A percentile compares a stretch with the other conserved stretches of the same genome.
Conservation (phyloP, 1,140 invertebrate species). For the Tetramorium alpestre region DNA sequence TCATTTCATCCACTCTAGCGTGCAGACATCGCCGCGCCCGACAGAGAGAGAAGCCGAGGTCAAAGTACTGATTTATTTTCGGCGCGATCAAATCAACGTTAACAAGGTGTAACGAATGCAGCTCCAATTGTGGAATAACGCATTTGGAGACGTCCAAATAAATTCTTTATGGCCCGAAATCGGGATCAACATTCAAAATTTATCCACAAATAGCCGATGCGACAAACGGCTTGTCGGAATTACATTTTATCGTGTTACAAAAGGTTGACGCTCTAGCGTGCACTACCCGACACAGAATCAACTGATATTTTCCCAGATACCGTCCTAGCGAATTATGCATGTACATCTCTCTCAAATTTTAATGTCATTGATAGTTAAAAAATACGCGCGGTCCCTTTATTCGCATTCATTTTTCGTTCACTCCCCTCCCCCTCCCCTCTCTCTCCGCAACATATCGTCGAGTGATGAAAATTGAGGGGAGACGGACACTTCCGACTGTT, state of each 20-base stretch:
- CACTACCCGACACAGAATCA: neutral
- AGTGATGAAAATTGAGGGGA: constrained; percentile 13
- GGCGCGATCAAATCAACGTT: neutral
- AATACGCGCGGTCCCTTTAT: neutral
- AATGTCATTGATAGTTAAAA: neutral
- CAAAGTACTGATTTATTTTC: neutral
- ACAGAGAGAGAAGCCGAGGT: neutral
- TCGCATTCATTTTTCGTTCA: neutral
- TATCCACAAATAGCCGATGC: neutral
- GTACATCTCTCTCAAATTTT: neutral
- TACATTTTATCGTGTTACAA: neutral
- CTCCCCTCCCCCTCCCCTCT: neutral
- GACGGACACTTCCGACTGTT: constrained; percentile 34
- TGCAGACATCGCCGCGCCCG: neutral
- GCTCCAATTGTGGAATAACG: neutral
- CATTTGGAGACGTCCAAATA: neutral
- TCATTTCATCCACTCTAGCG: neutral
- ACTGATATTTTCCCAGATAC: neutral
- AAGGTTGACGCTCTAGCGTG: too few relatives aligned
- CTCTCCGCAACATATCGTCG: neutral
- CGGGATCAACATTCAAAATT: neutral
- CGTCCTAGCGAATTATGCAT: neutral
- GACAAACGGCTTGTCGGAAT: neutral
- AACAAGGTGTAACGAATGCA: neutral
- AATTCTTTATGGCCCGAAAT: neutral